Base-by-base conservation (phyloP, 2,888 invertebrate species). In the Microctonus hyperodae region DNA sequence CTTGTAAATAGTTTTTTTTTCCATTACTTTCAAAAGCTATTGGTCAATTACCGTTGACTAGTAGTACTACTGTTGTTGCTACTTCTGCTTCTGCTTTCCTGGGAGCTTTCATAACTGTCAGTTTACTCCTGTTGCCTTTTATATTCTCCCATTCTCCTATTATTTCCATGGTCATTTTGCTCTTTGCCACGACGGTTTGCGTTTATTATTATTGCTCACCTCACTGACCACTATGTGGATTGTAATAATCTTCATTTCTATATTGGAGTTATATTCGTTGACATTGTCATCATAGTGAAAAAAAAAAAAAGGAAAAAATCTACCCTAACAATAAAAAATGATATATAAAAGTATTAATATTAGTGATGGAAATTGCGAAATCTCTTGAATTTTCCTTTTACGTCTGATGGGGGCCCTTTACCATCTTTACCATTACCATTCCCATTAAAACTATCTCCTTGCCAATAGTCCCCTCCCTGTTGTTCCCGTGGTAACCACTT, bases 401-500 rank as follows among this genome's bases (percentile, higher is more conserved):
- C 35, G 40, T 40, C 28, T 53, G 44, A 25, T 44, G 44, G 16
- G 44, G 51, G 7, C 13, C 55, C 55, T 20, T 20, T 20, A 40
- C 58, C 40, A 35, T 23, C 44, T 22, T 44, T 65, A 59, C 10
- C 59, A 61, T 65, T 65, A 55, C 55, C 61, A 65, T 65, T 61
- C 44, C 59, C 65, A 59, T 59, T 60, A 65, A 53, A 65, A 55
- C 37, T 56, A 65, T 65, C 55, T 16, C 51, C 51, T 60, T 55
- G 44, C 16, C n/a, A 33, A 53, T 40, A 55, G 44, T 61, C 53
- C 44, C 28, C 44, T 23, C 31, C 44, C 44, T 31, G 6, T 56
- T 63, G 63, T 64, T 56, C 37, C 63, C 56, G 23, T 56, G 56
- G 63, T 56, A 56, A 64, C 63, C 48, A 56, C 63, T 64, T 64